phyloP scores from a whole-genome alignment of 1,140 invertebrate genomes.

The Thaumatotibia leucotreta region DNA sequence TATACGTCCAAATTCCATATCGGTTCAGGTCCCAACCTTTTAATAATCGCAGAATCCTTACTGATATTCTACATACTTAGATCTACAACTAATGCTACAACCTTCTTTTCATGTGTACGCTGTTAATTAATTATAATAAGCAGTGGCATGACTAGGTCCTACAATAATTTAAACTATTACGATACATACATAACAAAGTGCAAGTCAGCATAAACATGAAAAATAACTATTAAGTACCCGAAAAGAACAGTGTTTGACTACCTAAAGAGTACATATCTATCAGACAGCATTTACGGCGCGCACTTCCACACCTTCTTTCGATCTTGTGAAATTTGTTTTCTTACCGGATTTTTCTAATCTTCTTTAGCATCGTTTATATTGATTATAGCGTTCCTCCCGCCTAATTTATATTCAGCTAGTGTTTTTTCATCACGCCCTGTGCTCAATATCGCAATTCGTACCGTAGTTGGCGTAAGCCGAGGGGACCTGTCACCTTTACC shows the following conservation, averaged over 20 bases:
- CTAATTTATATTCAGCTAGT: conserved; percentile 76
- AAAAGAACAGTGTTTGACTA: neutral
- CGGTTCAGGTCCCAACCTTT: no score
- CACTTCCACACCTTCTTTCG: conserved; percentile 43
- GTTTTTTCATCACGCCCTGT: conserved; percentile 75
- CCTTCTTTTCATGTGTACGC: no score
- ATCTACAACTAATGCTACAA: no score
- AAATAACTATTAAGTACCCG: neutral
- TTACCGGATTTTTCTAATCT: conserved; percentile 75
- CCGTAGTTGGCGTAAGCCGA: conserved; percentile 70
- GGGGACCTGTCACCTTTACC: conserved; percentile 63
- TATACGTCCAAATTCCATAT: no score
- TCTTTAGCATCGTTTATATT: conserved; percentile 75
- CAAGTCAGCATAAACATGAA: neutral
- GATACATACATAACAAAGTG: no score
- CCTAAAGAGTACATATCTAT: neutral
- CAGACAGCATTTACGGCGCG: conserved; percentile 5
- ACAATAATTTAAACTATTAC: no score
- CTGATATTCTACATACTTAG: no score
- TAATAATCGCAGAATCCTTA: no score
- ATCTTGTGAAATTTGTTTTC: conserved; percentile 70
- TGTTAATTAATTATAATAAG: no score
- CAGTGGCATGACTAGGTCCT: no score
- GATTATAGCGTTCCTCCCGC: conserved; percentile 70
- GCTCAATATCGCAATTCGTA: conserved; percentile 75